phyloP scores from a whole-genome alignment of 1,140 invertebrate species.

The Ceratina australensis region DNA sequence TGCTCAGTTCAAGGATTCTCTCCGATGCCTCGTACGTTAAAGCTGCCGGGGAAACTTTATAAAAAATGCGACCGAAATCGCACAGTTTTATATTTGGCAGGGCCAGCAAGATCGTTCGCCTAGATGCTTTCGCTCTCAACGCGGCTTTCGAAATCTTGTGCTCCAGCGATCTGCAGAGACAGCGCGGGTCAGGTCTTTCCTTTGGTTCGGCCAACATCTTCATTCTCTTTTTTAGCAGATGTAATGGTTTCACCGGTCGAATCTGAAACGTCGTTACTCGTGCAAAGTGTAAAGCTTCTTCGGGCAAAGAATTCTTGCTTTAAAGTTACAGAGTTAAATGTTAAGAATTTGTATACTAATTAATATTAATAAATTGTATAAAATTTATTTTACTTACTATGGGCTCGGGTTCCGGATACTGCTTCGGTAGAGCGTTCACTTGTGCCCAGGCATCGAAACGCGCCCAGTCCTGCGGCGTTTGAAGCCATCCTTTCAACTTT shows the following conservation, averaged over 20 bases:
- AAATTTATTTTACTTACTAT: slow-evolving; percentile 44
- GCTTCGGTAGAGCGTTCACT: slow-evolving; percentile 57
- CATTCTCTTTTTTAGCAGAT: slow-evolving; percentile 47
- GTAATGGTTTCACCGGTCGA: slow-evolving; percentile 52
- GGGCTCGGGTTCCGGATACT: slow-evolving; percentile 49
- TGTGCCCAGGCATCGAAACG: slow-evolving; percentile 64
- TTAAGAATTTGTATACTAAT: too few species aligned
- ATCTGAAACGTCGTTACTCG: slow-evolving; percentile 26
- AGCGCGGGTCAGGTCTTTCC: slow-evolving; percentile 4
- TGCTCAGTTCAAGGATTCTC: slow-evolving; percentile 47
- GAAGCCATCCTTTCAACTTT: slow-evolving; percentile 60
- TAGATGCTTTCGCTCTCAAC: slow-evolving; percentile 40
- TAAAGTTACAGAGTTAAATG: too few species aligned
- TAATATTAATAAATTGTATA: too few species aligned
- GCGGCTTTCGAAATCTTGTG: slow-evolving; percentile 45
- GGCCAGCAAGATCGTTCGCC: slow-evolving; percentile 47
- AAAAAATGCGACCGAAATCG: slow-evolving; percentile 31
- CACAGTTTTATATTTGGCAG: slow-evolving; percentile 14
- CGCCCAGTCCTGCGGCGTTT: slow-evolving; percentile 63
- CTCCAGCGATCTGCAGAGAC: neutral
- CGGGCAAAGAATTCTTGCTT: too few species aligned
- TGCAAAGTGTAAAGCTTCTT: neutral
- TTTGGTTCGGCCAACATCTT: slow-evolving; percentile 30
- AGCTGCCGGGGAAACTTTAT: slow-evolving; percentile 43
- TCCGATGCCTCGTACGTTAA: slow-evolving; percentile 49